Conservation (phyloP, 2,888 invertebrate species). For the Elgonia sp. region DNA sequence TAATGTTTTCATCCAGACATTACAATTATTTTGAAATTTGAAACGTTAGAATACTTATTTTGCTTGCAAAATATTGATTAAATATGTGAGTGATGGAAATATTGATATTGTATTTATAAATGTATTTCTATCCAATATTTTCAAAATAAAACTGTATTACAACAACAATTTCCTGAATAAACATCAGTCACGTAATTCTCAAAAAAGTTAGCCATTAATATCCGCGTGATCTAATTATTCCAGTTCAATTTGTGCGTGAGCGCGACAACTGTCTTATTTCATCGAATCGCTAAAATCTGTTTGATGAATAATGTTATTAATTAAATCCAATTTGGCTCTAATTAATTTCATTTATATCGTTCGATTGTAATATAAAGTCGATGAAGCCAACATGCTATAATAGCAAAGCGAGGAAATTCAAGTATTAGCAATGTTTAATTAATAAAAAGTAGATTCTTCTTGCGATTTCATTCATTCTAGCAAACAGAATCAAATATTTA, state of each 20-base stretch:
- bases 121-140: too few species aligned
- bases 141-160: background rate
- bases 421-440: background rate
- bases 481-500: background rate
- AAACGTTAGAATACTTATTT: too few species aligned
- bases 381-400: constrained; percentile 8
- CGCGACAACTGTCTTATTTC: constrained; percentile 35
- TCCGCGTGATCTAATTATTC: background rate
- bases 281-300: constrained; percentile 46
- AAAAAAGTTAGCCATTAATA: background rate
- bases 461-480: background rate
- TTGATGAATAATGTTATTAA: constrained; percentile 51
- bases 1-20: too few species aligned
- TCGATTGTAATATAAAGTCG: constrained; percentile 28
- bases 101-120: too few species aligned
- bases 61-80: too few species aligned
- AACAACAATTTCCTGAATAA: background rate
- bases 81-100: too few species aligned
- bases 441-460: constrained; percentile 1
- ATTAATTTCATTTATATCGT: constrained; percentile 29
- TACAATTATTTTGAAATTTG: too few species aligned
- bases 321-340: constrained; percentile 34
- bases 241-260: background rate
- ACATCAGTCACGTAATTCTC: background rate
- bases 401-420: background rate